Conservation (phyloP, 2,888 invertebrate genomes). For the Orthonevra nobilis region DNA sequence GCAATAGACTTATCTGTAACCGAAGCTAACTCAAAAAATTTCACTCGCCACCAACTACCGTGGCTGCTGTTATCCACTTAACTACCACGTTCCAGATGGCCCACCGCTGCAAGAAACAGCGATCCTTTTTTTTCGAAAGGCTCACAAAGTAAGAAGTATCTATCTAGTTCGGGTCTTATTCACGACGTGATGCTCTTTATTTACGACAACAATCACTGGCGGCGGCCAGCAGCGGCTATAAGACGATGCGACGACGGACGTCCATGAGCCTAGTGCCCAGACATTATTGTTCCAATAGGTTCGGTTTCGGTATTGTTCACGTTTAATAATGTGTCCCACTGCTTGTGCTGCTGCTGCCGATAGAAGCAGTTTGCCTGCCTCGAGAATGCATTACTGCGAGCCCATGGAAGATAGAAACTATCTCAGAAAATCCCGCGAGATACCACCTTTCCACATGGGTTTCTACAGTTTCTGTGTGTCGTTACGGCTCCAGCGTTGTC, state of each 20-base stretch:
- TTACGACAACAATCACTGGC: slow-evolving; percentile 66
- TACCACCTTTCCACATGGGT: slow-evolving; percentile 57
- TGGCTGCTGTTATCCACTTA: slow-evolving; percentile 68
- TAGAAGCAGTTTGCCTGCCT: slow-evolving; percentile 41
- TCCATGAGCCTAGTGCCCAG: too few species aligned
- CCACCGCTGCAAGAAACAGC: background rate
- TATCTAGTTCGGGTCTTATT: slow-evolving; percentile 64
- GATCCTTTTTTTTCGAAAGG: slow-evolving; percentile 19
- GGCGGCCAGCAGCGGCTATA: slow-evolving; percentile 12
- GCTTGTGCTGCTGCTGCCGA: slow-evolving; percentile 19
- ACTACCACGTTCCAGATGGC: slow-evolving; percentile 46
- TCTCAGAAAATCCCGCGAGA: slow-evolving; percentile 62
- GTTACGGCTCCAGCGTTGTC: slow-evolving; percentile 49
- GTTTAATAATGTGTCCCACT: slow-evolving; percentile 66
- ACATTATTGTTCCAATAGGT: slow-evolving; percentile 61
- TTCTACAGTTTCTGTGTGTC: slow-evolving; percentile 28
- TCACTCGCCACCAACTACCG: slow-evolving; percentile 61
- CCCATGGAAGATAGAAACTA: slow-evolving; percentile 61
- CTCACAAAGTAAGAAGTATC: slow-evolving; percentile 63
- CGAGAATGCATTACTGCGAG: slow-evolving; percentile 60
- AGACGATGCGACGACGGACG: background rate
- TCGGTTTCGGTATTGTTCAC: slow-evolving; percentile 70
- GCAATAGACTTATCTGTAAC: slow-evolving; percentile 52
- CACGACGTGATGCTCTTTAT: slow-evolving; percentile 69
- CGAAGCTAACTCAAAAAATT: slow-evolving; percentile 55